A percentile compares a stretch with the other conserved stretches of the same genome.
Evolutionary conservation across 1,140 invertebrate genomes (phyloP).

Genomic region (Nasonia longicornis): DNA sequence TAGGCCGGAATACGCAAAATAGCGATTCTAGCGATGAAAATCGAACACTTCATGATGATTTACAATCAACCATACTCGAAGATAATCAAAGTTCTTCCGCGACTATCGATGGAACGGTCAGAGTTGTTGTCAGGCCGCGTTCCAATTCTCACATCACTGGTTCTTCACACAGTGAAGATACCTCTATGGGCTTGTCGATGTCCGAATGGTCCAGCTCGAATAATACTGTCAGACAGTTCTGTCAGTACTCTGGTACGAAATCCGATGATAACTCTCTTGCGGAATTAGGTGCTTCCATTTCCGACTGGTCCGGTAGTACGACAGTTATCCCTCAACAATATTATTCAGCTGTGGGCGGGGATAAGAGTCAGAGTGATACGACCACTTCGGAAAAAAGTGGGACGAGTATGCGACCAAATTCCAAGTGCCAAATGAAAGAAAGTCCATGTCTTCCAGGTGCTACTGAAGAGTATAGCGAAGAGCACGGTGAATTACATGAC

Average conservation of each 20-base stretch:
- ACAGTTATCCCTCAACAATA: slow-evolving; percentile 66
- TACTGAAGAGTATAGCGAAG: neutral
- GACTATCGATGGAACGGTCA: slow-evolving; percentile 82
- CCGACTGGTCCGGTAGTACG: slow-evolving; percentile 73
- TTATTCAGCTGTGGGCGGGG: slow-evolving; percentile 55
- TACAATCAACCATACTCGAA: slow-evolving; percentile 64
- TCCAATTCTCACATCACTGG: slow-evolving; percentile 78
- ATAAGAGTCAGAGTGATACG: slow-evolving; percentile 66
- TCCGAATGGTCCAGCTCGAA: slow-evolving; percentile 88
- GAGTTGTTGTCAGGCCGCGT: slow-evolving; percentile 80
- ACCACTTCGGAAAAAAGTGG: slow-evolving; percentile 65
- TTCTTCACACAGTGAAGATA: slow-evolving; percentile 83
- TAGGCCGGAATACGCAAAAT: slow-evolving; percentile 55
- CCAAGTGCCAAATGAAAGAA: slow-evolving; percentile 57
- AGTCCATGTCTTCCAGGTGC: slow-evolving; percentile 44
- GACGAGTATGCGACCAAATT: slow-evolving; percentile 63
- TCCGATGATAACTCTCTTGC: slow-evolving; percentile 72
- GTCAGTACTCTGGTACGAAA: slow-evolving; percentile 74
- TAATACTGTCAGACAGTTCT: slow-evolving; percentile 81
- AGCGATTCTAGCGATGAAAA: slow-evolving; percentile 72
- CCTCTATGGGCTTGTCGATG: slow-evolving; percentile 84
- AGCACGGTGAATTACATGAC: slow-evolving; percentile 40
- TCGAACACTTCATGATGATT: slow-evolving; percentile 65
- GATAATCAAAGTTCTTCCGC: slow-evolving; percentile 69
- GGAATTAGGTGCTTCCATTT: slow-evolving; percentile 72